phyloP scores from a whole-genome alignment of 2,888 invertebrate species.

The Idaea biselata region DNA sequence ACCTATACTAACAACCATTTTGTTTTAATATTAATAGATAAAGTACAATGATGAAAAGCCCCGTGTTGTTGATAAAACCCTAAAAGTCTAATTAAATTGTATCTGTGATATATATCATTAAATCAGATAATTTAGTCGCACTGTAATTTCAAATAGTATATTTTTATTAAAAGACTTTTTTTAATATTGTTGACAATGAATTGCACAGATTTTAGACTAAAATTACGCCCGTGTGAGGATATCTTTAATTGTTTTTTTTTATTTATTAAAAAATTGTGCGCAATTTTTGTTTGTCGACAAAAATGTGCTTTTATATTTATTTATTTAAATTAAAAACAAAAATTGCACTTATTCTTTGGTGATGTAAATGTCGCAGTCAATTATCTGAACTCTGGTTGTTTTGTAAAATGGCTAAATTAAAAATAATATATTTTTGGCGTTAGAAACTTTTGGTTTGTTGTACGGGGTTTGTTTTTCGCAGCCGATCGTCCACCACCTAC shows the following conservation, averaged over 20 bases:
- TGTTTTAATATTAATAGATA: too few relatives aligned
- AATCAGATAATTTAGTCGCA: not conserved
- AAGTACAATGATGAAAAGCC: too few relatives aligned
- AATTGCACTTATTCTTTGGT: constrained; percentile 12
- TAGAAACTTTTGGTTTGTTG: too few relatives aligned
- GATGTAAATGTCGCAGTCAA: constrained; percentile 5
- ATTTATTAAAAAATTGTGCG: constrained; percentile 23
- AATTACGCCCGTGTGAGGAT: not conserved
- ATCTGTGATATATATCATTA: not conserved
- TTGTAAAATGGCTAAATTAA: not conserved
- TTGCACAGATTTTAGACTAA: not conserved
- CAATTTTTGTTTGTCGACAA: constrained; percentile 21
- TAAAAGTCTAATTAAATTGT: not conserved
- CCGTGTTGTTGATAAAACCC: not conserved
- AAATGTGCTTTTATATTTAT: constrained; percentile 6
- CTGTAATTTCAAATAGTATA: not conserved
- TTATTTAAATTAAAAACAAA: not conserved
- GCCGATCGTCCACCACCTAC: too few relatives aligned
- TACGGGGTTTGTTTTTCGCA: too few relatives aligned
- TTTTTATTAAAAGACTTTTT: not conserved
- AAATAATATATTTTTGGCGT: too few relatives aligned
- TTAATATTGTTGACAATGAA: not conserved
- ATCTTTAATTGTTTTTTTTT: not conserved
- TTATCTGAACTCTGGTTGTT: not conserved
- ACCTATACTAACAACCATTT: too few relatives aligned